Evolutionary conservation across 2,888 invertebrate genomes (phyloP), one percentile per base, ranked within the genome.

Genomic region (Vesta saturnalis): DNA sequence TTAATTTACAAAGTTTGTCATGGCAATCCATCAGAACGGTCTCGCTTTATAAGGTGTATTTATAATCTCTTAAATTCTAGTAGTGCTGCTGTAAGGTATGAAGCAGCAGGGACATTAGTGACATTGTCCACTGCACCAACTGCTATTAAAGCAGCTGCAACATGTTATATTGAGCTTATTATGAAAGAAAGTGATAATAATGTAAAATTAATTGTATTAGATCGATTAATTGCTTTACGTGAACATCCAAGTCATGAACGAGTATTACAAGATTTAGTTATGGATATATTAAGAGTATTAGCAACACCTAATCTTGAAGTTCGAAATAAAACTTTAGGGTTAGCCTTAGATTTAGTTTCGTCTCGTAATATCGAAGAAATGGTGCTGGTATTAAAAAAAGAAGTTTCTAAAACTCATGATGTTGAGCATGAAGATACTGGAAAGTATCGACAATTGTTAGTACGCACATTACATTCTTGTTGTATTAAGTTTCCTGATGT

Each of bases 141-240:
- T 8, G 99, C 99, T 5, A 94, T 99, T 72, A 79, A 81, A 72
- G 83, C 83, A 1, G 99, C 99, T 0, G 99, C 99, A 1, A 93
- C 94, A 43, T 97, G 98, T 84, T 99, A 99, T 85, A 99, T 99
- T 79, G 99, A 99, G 81, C 86, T 99, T 75, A 96, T 99, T 70
- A 94, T 99, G n/a, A 99, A 99, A 84, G 99, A 99, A 84, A 97
- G 97, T 84, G 99, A 99, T 85, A 99, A 99, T 86, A 99, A 99
- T 86, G 99, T 99, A 14, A 99, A 99, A 86, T 87, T 99, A 66
- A 99, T 99, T 77, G 99, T 99, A 6, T 86, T 99, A 78, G 98
- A 97, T 79, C 90, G 98, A 16, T 87, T 99, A 72, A 92, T 95
- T 74, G 94, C 94, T 1, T 89, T 99, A 82, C 92, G 93, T 72